Base-by-base conservation (phyloP, 53 echinoderm and acorn worm genomes). In the Echinometra lucunter region DNA sequence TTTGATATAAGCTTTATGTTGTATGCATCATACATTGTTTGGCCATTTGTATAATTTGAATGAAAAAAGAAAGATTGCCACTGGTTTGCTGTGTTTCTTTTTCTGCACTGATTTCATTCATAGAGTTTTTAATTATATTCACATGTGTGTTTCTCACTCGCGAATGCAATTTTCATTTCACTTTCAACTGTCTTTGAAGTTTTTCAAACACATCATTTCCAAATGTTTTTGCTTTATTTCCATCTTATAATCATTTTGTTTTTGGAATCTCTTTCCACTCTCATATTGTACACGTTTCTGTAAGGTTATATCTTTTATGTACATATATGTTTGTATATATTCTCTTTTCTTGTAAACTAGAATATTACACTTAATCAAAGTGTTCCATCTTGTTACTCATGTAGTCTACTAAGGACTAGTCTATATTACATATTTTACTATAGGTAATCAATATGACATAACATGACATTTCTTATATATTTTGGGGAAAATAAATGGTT, bases 61-160 rank as follows among this genome's bases (percentile, higher is more conserved):
- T 89, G 89, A 89, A 89, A 89, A 23, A 3, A 53, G 9, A 34
- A 58, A 13, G 37, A 60, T 89, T 89, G 89, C 60, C 37, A 89
- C 60, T 89, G 89, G 89, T 89, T 89, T 89, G 89, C 89, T 58
- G 89, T 89, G 89, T 60, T 60, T 89, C 60, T 60, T 49, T 89
- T 6, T 89, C 89, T 89, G 89, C 89, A 89, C 89, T 55, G 56
- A 83, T 49, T 88, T 55, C 88, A 88, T 49, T 88, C 89, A 89
- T 89, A 89, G 60, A 58, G 6, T 57, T 89, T 8, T 60, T 23
- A 89, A 11, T 21, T 9, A 37, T 89, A 57, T 89, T 89, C 89
- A 89, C 58, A 25, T 30, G 89, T 89, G 89, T 89, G 89, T 58
- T 35, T 89, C 89, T 57, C 60, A 60, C 89, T 89, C 89, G 60